Conservation (phyloP, 2,113 vertebrate species). For the Genyomyrus donnyi region DNA sequence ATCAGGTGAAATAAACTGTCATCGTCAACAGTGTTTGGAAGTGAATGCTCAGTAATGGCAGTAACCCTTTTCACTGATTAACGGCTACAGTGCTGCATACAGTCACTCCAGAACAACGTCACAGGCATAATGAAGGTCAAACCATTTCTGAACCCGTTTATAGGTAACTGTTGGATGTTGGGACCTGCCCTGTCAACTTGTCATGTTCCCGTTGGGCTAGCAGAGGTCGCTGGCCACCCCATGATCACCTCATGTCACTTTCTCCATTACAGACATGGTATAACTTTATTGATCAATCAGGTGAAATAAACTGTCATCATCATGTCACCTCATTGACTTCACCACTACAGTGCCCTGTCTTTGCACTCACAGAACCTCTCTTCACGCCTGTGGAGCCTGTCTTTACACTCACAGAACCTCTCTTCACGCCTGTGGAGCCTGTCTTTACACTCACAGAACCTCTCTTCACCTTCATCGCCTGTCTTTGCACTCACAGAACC, state of each 20-base stretch:
- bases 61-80: neutral
- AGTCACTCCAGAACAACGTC: neutral
- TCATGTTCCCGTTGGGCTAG: neutral
- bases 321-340: neutral
- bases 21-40: no score
- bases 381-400: no score
- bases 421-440: neutral
- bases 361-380: no score
- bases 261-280: neutral
- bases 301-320: neutral
- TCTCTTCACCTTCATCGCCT: neutral
- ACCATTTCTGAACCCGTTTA: neutral
- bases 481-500: no score
- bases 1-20: neutral
- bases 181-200: neutral
- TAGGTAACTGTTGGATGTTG: neutral
- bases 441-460: neutral
- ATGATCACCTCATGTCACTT: neutral
- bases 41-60: no score
- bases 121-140: neutral
- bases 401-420: no score
- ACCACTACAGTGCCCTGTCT: neutral
- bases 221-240: neutral
- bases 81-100: neutral
- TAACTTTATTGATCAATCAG: neutral